Percentiles rank a stretch among this genome's conserved stretches.
Evolutionary conservation across 2,797 vertebrate genomes (phyloP).

Genomic region (Nasua narica): DNA sequence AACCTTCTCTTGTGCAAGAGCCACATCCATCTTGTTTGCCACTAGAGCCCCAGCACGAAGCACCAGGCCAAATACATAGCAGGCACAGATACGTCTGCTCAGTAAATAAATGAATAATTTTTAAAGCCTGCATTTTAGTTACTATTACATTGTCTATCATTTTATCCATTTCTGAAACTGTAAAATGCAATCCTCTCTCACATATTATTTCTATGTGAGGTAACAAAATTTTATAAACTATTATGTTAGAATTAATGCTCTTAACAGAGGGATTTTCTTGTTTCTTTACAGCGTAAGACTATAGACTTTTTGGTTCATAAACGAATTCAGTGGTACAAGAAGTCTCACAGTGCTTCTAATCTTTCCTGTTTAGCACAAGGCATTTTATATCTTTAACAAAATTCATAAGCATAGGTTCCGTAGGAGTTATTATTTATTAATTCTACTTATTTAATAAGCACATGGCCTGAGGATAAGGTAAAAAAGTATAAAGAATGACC

Average conservation of each 20-base stretch:
- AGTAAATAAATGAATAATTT: background rate
- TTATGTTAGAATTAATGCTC: slow-evolving; percentile 25
- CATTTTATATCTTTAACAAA: slow-evolving; percentile 22
- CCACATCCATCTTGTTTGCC: background rate
- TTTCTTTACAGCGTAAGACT: background rate
- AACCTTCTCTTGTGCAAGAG: background rate
- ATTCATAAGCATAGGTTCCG: background rate
- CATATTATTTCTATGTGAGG: background rate
- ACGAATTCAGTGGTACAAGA: background rate
- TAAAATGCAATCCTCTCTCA: background rate
- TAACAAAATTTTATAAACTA: slow-evolving; percentile 7
- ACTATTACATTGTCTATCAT: slow-evolving; percentile 14
- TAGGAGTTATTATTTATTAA: background rate
- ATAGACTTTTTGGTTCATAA: background rate
- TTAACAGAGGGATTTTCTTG: background rate
- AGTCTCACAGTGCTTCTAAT: background rate
- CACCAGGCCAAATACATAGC: background rate
- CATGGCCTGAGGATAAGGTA: background rate
- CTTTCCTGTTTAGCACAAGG: background rate
- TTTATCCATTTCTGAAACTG: background rate
- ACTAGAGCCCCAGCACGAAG: background rate
- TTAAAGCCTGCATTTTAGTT: background rate
- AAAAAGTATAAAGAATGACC: background rate
- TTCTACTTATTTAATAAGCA: slow-evolving; percentile 30
- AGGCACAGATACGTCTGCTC: background rate